Conservation (phyloP, 2,888 invertebrate species). For the Pammene fasciana region DNA sequence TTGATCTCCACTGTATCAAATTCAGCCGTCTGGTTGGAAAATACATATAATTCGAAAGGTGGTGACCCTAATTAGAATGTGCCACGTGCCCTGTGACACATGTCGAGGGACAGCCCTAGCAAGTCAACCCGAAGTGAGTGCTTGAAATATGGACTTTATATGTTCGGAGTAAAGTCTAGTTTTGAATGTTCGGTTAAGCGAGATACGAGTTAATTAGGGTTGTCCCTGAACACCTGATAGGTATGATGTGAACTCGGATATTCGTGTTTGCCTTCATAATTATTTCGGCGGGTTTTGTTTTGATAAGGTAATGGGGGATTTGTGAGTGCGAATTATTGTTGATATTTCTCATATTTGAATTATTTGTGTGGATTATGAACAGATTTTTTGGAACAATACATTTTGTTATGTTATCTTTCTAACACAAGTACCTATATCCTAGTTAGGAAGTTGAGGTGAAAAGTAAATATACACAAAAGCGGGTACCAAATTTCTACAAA, state of each 20-base stretch:
- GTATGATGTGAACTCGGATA: slow-evolving; percentile 5
- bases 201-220: neutral
- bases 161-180: neutral
- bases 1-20: slow-evolving; percentile 12
- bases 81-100: slow-evolving; percentile 11
- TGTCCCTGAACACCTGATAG: slow-evolving; percentile 3
- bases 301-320: slow-evolving; percentile 22
- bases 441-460: too few relatives aligned
- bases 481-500: too few relatives aligned
- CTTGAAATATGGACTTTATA: neutral
- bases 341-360: slow-evolving; percentile 4
- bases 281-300: slow-evolving; percentile 20
- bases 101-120: slow-evolving; percentile 7
- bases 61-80: slow-evolving; percentile 26
- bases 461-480: too few relatives aligned
- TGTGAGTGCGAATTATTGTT: slow-evolving; percentile 16
- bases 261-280: slow-evolving; percentile 23
- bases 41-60: slow-evolving; percentile 3
- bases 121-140: neutral
- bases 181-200: neutral
- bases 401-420: neutral
- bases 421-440: too few relatives aligned
- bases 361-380: neutral
- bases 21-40: slow-evolving; percentile 1
- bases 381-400: neutral